Conservation (phyloP, 2,113 vertebrate species). For the Paramormyrops kingsleyae region DNA sequence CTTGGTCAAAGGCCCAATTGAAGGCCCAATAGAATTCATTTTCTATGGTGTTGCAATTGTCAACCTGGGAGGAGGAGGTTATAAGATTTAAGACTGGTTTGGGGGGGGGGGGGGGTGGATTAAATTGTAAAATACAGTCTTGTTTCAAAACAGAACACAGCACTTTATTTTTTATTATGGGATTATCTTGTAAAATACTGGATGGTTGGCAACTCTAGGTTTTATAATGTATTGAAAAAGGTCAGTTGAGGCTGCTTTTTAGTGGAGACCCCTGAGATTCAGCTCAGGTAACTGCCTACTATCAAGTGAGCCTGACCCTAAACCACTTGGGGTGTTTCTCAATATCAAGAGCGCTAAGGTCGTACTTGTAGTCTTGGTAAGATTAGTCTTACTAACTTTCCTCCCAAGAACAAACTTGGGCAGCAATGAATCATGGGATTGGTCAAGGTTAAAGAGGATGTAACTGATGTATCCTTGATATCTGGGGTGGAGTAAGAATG, state of each 20-base stretch:
- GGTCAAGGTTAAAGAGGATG: not conserved
- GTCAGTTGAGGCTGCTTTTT: not conserved
- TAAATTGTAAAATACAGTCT: not conserved
- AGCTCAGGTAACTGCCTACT: not conserved
- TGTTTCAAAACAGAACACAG: not conserved
- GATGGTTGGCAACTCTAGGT: not conserved
- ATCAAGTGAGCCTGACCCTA: not conserved
- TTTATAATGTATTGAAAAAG: not conserved
- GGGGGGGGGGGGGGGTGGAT: not conserved
- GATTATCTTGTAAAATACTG: not conserved
- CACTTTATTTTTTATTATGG: not conserved
- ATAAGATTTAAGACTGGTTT: not conserved
- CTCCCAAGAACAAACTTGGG: not conserved
- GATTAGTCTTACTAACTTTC: not conserved
- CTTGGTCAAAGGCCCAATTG: not conserved
- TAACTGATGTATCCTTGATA: not conserved
- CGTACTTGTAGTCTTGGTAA: not conserved
- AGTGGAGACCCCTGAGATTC: not conserved
- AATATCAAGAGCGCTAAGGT: not conserved
- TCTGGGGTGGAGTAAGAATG: not conserved
- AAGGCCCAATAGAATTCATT: too few species aligned
- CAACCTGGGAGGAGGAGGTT: not conserved
- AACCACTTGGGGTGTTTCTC: not conserved
- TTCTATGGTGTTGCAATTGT: not conserved
- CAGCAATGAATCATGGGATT: not conserved